Percentiles rank a stretch among this genome's conserved stretches.
Conservation (phyloP, 1,140 invertebrate genomes). For the Melanaphis sacchari region DNA sequence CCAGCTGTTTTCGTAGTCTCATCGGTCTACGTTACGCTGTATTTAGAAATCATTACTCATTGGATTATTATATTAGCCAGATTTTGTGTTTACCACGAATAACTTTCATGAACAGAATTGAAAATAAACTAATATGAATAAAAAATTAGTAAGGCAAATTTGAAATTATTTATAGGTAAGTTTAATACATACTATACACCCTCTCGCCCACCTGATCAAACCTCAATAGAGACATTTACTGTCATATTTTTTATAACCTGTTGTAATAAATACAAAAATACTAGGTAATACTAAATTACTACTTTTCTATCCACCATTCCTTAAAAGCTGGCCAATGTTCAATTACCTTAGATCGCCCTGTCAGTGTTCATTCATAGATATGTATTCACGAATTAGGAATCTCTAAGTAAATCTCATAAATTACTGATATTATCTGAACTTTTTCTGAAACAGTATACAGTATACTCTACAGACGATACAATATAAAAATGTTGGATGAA, state of each 20-base stretch:
- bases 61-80: constrained; percentile 16
- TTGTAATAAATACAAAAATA: neutral
- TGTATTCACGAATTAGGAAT: neutral
- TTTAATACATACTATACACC: neutral
- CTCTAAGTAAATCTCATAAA: neutral
- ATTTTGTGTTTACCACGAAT: neutral
- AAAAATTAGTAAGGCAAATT: neutral
- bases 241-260: neutral
- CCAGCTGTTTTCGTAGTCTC: neutral
- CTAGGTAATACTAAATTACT: neutral
- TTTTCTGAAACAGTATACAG: neutral
- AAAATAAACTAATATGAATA: neutral
- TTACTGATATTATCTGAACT: neutral
- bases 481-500: neutral
- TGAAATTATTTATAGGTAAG: neutral
- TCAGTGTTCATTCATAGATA: accelerated
- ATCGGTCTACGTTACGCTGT: neutral
- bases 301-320: neutral
- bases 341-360: neutral
- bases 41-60: constrained; percentile 19
- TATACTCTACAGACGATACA: neutral
- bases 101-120: neutral
- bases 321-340: neutral
- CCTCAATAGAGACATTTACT: neutral
- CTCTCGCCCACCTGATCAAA: neutral